Conservation (phyloP, 2,888 invertebrate species). For the Actias luna region DNA sequence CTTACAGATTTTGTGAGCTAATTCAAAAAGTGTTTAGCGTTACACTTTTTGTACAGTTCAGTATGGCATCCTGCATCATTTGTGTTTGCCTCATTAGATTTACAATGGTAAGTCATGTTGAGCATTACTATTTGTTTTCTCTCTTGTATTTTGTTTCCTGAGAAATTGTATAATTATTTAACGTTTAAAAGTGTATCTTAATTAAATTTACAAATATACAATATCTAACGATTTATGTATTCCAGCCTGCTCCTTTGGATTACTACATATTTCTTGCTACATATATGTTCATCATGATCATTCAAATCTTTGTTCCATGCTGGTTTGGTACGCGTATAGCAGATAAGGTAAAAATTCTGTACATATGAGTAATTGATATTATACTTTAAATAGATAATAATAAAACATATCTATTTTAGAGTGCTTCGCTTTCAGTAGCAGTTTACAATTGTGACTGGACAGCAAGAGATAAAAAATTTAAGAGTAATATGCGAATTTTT, state of each 20-base stretch:
- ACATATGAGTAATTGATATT: background rate
- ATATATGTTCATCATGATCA: constrained; percentile 51
- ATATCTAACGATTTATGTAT: constrained; percentile 20
- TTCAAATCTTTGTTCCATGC: constrained; percentile 58
- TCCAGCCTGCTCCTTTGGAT: constrained; percentile 48
- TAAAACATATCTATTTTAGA: constrained; percentile 36
- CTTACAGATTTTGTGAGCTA: constrained; percentile 55
- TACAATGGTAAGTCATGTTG: constrained; percentile 51
- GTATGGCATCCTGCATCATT: constrained; percentile 55
- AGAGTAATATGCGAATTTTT: constrained; percentile 55
- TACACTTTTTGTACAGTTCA: constrained; percentile 54
- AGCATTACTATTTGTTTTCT: background rate
- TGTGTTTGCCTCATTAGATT: constrained; percentile 62
- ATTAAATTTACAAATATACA: background rate
- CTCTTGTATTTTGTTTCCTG: background rate
- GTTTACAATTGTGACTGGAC: constrained; percentile 62
- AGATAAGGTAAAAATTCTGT: constrained; percentile 43
- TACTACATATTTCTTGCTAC: constrained; percentile 56
- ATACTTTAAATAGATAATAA: background rate
- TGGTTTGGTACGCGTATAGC: constrained; percentile 60
- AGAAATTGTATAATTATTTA: background rate
- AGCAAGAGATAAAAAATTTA: constrained; percentile 47
- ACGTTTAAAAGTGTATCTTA: background rate
- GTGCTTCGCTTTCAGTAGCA: constrained; percentile 47
- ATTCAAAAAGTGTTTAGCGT: constrained; percentile 51